Evolutionary conservation across 2,113 vertebrate species (phyloP).

Genomic region (Bettongia penicillata): DNA sequence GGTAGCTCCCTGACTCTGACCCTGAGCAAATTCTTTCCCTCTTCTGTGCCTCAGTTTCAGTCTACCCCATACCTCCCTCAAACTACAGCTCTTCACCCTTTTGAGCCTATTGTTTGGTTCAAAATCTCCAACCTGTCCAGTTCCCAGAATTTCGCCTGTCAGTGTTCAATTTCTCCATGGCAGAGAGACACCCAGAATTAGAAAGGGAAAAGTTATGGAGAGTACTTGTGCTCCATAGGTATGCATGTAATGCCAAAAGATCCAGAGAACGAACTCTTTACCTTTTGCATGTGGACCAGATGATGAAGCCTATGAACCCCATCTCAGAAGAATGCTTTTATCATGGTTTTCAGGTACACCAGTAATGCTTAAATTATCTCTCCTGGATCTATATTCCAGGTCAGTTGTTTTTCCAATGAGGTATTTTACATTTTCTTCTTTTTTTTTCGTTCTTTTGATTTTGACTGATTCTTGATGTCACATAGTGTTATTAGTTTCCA

Average conservation of each 20-base stretch:
- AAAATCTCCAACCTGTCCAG: not conserved
- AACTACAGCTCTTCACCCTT: not conserved
- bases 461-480: too few relatives aligned
- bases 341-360: too few relatives aligned
- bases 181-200: not conserved
- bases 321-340: not conserved
- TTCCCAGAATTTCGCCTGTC: not conserved
- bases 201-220: not conserved
- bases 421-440: too few relatives aligned
- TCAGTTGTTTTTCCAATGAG: too few relatives aligned
- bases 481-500: too few relatives aligned
- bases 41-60: not conserved
- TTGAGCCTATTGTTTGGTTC: not conserved
- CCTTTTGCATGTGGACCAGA: not conserved
- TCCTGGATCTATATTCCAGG: too few relatives aligned
- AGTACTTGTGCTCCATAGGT: not conserved
- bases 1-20: not conserved
- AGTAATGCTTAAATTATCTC: too few relatives aligned
- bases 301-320: not conserved
- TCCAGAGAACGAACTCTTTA: not conserved
- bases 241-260: not conserved
- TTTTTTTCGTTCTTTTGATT: too few relatives aligned
- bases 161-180: not conserved
- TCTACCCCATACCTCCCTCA: not conserved
- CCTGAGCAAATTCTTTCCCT: not conserved